Evolutionary conservation across 1,140 invertebrate genomes (phyloP).

Genomic region (Temnothorax nylanderi): DNA sequence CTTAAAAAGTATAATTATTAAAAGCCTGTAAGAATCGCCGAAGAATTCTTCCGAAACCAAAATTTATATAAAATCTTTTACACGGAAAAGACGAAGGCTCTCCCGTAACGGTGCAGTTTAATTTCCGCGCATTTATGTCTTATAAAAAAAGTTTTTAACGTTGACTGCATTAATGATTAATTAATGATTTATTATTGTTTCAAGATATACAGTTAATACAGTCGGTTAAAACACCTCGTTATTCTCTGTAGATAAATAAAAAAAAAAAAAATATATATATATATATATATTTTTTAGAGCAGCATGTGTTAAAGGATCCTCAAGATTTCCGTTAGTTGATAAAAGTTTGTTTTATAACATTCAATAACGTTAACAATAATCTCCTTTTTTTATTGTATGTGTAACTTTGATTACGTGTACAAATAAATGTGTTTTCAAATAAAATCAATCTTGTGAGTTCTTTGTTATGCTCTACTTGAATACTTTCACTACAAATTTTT

Average conservation of each 20-base stretch:
- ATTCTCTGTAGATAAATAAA: neutral
- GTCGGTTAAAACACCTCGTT: neutral
- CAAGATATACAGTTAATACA: neutral
- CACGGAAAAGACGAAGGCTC: neutral
- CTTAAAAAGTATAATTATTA: slow-evolving; percentile 80
- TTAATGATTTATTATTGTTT: neutral
- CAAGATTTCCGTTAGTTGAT: neutral
- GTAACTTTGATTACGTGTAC: neutral
- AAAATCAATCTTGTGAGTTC: neutral
- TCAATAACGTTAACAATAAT: neutral
- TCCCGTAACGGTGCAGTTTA: slow-evolving; percentile 32
- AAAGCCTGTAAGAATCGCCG: slow-evolving; percentile 18
- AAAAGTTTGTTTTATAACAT: no score
- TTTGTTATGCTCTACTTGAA: neutral
- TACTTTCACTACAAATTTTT: slow-evolving; percentile 19
- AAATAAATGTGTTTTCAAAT: slow-evolving; percentile 35
- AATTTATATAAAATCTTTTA: slow-evolving; percentile 19
- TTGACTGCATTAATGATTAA: neutral
- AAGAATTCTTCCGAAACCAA: slow-evolving; percentile 64
- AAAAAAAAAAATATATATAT: neutral
- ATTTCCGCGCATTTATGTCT: slow-evolving; percentile 10
- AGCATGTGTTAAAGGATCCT: neutral
- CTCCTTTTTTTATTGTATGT: neutral
- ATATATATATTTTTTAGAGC: no score
- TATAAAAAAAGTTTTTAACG: neutral